phyloP scores from a whole-genome alignment of 2,113 vertebrate genomes.

The Heterotis niloticus region DNA sequence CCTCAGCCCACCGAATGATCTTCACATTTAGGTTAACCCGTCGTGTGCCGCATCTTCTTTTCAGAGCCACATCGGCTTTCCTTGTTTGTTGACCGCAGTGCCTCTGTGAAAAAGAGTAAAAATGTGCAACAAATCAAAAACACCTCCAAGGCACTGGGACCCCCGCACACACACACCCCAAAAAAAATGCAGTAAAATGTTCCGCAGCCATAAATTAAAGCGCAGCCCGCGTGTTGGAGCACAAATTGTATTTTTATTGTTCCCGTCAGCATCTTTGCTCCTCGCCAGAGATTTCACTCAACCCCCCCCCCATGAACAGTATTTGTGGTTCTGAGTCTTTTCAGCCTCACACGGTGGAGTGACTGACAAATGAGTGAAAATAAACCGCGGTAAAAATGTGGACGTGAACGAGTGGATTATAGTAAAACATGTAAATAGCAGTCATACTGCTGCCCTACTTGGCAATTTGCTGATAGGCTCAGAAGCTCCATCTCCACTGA shows the following conservation, averaged over 20 bases:
- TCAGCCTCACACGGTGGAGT: neutral
- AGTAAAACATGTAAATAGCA: neutral
- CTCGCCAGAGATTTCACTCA: neutral
- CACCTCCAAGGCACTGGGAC: neutral
- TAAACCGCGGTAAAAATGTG: neutral
- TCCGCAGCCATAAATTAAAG: slow-evolving; percentile 3
- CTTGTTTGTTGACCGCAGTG: neutral
- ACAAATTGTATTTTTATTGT: slow-evolving; percentile 17
- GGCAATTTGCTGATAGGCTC: too few relatives aligned
- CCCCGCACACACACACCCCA: too few relatives aligned
- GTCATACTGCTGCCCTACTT: too few relatives aligned
- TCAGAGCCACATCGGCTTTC: neutral
- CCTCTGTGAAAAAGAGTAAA: slow-evolving; percentile 9
- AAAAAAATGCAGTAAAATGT: slow-evolving; percentile 8
- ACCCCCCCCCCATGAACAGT: neutral
- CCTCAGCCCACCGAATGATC: neutral
- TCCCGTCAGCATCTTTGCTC: slow-evolving; percentile 1
- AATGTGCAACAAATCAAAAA: slow-evolving; percentile 17
- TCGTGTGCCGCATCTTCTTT: neutral
- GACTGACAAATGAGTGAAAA: neutral
- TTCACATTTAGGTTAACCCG: neutral
- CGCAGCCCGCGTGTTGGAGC: neutral
- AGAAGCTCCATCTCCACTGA: too few relatives aligned
- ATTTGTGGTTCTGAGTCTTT: neutral
- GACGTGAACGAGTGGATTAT: neutral